Base-by-base conservation (phyloP, 2,113 vertebrate genomes). In the Neolamprologus tretocephalus region DNA sequence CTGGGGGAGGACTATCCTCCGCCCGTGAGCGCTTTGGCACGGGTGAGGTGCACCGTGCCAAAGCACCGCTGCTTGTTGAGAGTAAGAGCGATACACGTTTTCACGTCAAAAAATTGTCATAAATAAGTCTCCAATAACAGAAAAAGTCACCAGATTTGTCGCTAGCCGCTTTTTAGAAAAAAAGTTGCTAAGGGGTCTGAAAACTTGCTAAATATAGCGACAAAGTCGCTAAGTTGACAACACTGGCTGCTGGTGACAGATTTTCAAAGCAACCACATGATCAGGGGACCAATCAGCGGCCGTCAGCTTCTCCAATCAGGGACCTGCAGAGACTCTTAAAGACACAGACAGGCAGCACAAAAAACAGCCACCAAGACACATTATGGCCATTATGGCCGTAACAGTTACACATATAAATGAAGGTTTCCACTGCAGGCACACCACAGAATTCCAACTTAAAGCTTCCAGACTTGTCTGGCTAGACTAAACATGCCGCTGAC, bases 21-120 rank as follows among this genome's bases (percentile, higher is more conserved):
- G 0, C 35, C 9, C 0, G 35, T 37, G 9, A 37, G 35, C 35
- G 2, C 35, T 35, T 35, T 35, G 0, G 33, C 33, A 35, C 1
- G 33, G 33, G 33, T 1, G 3, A 35, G 33, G 33, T 0, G 33
- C 33, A 9, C 28, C 26, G 26, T 28, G 4, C 28, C 5, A 6
- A 1, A 28, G 8, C 35, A 1, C 35, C 4, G 35, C 35, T 35
- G 35, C 35, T 37, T 37, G 35, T 37, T 37, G 35, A 10, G 35
- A 35, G 8, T 35, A 35, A 35, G 8, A 35, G 33, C 33, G 8
- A 35, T 9, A 35, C 33, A 0, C 33, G 8, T 0, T 35, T 35
- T 35, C 33, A 35, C 33, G 1, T 35, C 33, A 35, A 35, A 35
- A 35, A 35, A 0, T 35, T 35, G n/a, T n/a, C n/a, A n/a, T n/a